phyloP scores from a whole-genome alignment of 37 sponge, comb jelly and placozoan species.

The Tethya wilhelma region DNA sequence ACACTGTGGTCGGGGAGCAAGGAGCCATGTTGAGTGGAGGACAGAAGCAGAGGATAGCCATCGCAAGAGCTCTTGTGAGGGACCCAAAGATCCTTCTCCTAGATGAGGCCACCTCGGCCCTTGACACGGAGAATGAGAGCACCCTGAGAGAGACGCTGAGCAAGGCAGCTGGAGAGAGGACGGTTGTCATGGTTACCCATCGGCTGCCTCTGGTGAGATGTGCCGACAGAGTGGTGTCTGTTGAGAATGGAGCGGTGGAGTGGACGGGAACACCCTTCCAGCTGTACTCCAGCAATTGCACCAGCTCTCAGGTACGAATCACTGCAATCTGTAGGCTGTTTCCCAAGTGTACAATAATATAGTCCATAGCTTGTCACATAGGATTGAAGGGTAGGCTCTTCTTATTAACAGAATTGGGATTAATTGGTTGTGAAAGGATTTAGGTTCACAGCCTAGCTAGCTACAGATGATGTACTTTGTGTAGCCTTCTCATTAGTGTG shows the following conservation, averaged over 20 bases:
- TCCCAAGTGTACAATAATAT: too few relatives aligned
- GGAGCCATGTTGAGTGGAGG: conserved; percentile 91
- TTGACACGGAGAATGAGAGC: conserved; percentile 90
- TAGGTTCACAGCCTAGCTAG: too few relatives aligned
- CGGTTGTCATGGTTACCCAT: conserved; percentile 89
- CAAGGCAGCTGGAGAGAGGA: conserved; percentile 80
- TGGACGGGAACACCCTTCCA: conserved; percentile 78
- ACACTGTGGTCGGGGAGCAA: conserved; percentile 85
- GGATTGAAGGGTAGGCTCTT: too few relatives aligned
- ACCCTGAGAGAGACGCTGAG: conserved; percentile 84
- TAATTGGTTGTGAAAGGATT: too few relatives aligned
- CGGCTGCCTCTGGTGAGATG: conserved; percentile 81
- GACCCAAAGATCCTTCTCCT: conserved; percentile 90
- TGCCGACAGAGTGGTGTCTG: conserved; percentile 72
- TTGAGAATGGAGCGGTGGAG: conserved; percentile 62
- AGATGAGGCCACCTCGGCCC: conserved; percentile 95
- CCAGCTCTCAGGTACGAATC: too few relatives aligned
- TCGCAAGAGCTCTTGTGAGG: conserved; percentile 87
- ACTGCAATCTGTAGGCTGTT: too few relatives aligned
- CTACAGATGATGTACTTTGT: too few relatives aligned
- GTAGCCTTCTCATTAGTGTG: too few relatives aligned
- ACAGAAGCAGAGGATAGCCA: conserved; percentile 93
- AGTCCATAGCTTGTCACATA: too few relatives aligned
- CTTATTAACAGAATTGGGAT: too few relatives aligned
- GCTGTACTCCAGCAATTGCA: too few relatives aligned